Conservation (phyloP, 2,888 invertebrate species). For the Alcis repandata region DNA sequence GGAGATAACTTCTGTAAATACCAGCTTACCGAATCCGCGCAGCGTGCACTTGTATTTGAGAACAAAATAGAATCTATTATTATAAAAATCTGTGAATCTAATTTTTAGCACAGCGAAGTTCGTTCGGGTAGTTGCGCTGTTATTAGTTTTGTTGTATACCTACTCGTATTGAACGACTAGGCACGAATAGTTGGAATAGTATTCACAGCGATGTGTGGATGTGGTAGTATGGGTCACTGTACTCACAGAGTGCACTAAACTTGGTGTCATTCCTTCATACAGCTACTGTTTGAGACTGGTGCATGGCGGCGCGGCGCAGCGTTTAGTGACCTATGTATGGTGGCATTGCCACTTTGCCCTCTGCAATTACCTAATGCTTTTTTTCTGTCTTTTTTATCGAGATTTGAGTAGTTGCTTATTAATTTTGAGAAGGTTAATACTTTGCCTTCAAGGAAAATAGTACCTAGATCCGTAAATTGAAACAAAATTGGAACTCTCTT, state of each 20-base stretch:
- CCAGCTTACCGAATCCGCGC: not conserved
- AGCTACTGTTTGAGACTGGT: too few relatives aligned
- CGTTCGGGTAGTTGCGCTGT: not conserved
- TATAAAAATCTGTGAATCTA: not conserved
- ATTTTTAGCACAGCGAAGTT: not conserved
- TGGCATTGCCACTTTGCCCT: not conserved
- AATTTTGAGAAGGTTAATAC: too few relatives aligned
- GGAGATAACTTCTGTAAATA: not conserved
- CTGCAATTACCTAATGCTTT: not conserved
- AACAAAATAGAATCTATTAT: slow-evolving; percentile 2
- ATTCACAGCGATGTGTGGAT: not conserved
- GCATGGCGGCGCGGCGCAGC: too few relatives aligned
- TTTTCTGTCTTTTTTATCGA: too few relatives aligned
- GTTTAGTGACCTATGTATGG: not conserved
- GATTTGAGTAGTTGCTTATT: too few relatives aligned
- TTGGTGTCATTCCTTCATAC: not conserved
- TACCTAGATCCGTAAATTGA: too few relatives aligned
- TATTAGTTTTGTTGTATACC: not conserved
- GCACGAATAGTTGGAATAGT: not conserved
- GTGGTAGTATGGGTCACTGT: not conserved
- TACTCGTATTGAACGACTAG: too few relatives aligned
- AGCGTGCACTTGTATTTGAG: slow-evolving; percentile 9
- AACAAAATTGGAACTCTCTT: too few relatives aligned
- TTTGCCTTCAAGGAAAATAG: too few relatives aligned
- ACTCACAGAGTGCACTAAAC: not conserved